A percentile compares a stretch with the other conserved stretches of the same genome.
Conservation (phyloP, 2,113 vertebrate species). For the Psettodes erumei region DNA sequence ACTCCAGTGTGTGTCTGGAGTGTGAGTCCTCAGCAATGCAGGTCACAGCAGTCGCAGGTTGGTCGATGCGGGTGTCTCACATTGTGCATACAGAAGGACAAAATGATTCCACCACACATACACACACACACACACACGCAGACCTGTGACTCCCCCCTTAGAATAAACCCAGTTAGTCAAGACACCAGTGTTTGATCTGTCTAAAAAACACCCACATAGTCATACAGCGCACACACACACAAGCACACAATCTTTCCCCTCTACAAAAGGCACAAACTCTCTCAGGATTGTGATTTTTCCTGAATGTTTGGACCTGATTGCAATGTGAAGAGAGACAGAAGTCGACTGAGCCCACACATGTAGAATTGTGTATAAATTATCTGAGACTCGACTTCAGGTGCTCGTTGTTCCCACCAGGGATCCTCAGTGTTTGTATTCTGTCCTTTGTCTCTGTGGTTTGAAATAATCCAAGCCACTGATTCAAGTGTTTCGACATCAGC, state of each 20-base stretch:
- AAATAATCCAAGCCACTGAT: conserved; percentile 48
- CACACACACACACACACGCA: neutral
- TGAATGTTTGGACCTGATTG: neutral
- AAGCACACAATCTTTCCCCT: neutral
- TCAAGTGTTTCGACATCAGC: conserved; percentile 64
- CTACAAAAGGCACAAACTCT: too few relatives aligned
- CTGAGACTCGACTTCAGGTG: neutral
- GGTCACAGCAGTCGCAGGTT: neutral
- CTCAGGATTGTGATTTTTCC: too few relatives aligned
- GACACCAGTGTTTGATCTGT: conserved; percentile 18
- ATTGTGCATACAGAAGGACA: neutral
- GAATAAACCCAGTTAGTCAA: conserved; percentile 8
- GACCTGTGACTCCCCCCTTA: neutral
- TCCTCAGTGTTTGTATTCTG: neutral
- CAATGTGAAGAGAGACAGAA: neutral
- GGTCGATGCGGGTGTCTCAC: neutral
- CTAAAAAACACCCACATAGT: neutral
- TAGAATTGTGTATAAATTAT: neutral
- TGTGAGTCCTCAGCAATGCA: neutral
- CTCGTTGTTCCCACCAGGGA: neutral
- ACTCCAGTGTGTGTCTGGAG: too few relatives aligned
- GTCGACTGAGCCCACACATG: neutral
- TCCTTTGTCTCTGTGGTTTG: neutral
- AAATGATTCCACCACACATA: neutral
- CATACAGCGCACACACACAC: neutral